These are phyloP conservation scores for Tiliacea citrago DNA, from an alignment of 2,888 invertebrate species.

Conservation along the genomic window DNA sequence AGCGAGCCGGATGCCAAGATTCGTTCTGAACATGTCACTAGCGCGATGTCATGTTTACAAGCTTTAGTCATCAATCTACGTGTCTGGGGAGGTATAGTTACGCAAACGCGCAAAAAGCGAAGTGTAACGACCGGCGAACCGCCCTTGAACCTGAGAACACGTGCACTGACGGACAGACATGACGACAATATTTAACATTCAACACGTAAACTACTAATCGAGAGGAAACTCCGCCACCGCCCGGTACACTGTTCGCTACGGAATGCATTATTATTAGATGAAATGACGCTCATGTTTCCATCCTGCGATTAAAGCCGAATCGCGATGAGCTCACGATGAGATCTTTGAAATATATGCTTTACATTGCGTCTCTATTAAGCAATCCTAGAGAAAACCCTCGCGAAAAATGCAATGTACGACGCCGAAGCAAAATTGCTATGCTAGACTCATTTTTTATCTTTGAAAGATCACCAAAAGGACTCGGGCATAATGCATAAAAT, in stretches of 20 bases:
- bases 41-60: constrained; percentile 63
- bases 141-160: constrained; percentile 83
- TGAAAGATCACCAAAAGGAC: constrained; percentile 39
- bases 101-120: constrained; percentile 78
- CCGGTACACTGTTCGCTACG: constrained; percentile 63
- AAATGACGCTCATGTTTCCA: constrained; percentile 47
- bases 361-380: constrained; percentile 40
- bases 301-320: constrained; percentile 45
- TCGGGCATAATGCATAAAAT: constrained; percentile 42
- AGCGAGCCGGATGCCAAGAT: constrained; percentile 53
- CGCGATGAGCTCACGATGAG: constrained; percentile 37
- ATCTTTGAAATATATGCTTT: constrained; percentile 36
- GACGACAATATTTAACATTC: constrained; percentile 73
- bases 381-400: neutral
- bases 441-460: constrained; percentile 16
- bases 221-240: constrained; percentile 70
- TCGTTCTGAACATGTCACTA: constrained; percentile 54
- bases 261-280: constrained; percentile 72
- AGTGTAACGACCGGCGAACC: constrained; percentile 79
- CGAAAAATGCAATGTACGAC: constrained; percentile 22
- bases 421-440: constrained; percentile 15
- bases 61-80: constrained; percentile 73
- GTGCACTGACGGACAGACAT: constrained; percentile 69
- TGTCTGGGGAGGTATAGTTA: constrained; percentile 71
- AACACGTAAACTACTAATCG: constrained; percentile 66